Evolutionary conservation across 2,888 invertebrate species (phyloP), one percentile per base, ranked within the genome.

Genomic region (Arenicola marina): DNA sequence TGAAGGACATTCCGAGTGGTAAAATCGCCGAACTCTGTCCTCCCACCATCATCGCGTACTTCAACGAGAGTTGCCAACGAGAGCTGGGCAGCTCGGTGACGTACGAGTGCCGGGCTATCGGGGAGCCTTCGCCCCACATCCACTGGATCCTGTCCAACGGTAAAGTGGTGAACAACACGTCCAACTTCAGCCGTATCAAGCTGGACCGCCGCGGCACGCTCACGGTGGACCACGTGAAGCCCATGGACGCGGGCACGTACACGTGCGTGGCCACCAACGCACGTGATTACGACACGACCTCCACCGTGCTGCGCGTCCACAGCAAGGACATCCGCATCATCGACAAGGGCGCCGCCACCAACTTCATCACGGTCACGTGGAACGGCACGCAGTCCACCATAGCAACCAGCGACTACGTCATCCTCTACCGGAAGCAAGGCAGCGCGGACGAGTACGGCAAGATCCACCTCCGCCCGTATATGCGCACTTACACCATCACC

Each of bases 51-150:
- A 65, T 80, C 51, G 76, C 76, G 61, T 62, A 79, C 33, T 76
- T 78, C 67, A 62, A 73, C 29, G 70, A 75, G 55, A 70, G 69
- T 43, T 74, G 77, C 54, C 76, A 75, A 59, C 66, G 76, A 24
- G 76, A 76, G 54, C 61, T 83, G 2, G 84, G 84, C 2, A 80
- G 82, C 21, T 73, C 77, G 45, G 71, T 82, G 32, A 70, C 71
- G 2, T 71, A 82, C 33, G 81, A 84, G 65, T 86, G 85, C 69
- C 79, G 84, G 43, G 82, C 83, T 1, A 75, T 82, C n/a, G 85
- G 85, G 1, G 74, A 81, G 18, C 85, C 85, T 18, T 56, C 67
- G 4, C 85, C 85, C 4, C 64, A 71, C 45, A 68, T 85, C 11
- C 72, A 75, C 56, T 86, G 85, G 85, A 67, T 78, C 24, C 69